Evolutionary conservation across 2,113 vertebrate species (phyloP).

Genomic region (Thermophis baileyi): DNA sequence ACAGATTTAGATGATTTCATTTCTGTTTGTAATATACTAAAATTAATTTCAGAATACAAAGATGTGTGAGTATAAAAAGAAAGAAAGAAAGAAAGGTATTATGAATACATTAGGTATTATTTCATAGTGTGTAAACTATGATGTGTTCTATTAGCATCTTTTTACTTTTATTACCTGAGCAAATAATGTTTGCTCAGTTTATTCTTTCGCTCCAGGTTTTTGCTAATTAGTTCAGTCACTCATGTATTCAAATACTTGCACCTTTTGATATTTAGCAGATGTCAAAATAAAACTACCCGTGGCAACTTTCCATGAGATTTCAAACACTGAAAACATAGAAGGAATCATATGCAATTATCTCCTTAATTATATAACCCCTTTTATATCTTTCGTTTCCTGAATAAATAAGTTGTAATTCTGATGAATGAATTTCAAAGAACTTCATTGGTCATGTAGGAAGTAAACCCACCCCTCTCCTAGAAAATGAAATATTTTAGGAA

Average conservation of each 20-base stretch:
- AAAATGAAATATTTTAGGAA: no score
- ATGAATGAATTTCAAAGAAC: background rate
- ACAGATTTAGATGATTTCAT: slow-evolving; percentile 1
- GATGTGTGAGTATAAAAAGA: background rate
- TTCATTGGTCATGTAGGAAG: background rate
- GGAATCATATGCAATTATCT: background rate
- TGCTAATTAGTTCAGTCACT: slow-evolving; percentile 34
- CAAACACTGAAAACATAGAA: background rate
- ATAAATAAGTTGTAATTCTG: background rate
- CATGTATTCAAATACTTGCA: slow-evolving; percentile 28
- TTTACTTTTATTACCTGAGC: slow-evolving; percentile 13
- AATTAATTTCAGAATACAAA: slow-evolving; percentile 29
- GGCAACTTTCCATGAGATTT: background rate
- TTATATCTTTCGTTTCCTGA: background rate
- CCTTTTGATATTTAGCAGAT: background rate
- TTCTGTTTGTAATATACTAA: slow-evolving; percentile 17
- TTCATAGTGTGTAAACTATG: slow-evolving; percentile 23
- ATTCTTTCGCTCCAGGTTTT: slow-evolving; percentile 33
- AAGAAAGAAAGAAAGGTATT: background rate
- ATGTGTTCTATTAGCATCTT: slow-evolving; percentile 32
- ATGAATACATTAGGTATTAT: accelerated
- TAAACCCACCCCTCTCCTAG: no score
- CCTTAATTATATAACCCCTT: slow-evolving; percentile 5
- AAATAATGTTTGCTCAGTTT: slow-evolving; percentile 45
- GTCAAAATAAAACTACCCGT: background rate